These are phyloP conservation scores for Strigamia crassipes DNA, from an alignment of 2,888 invertebrate species.

Conservation along the genomic window DNA sequence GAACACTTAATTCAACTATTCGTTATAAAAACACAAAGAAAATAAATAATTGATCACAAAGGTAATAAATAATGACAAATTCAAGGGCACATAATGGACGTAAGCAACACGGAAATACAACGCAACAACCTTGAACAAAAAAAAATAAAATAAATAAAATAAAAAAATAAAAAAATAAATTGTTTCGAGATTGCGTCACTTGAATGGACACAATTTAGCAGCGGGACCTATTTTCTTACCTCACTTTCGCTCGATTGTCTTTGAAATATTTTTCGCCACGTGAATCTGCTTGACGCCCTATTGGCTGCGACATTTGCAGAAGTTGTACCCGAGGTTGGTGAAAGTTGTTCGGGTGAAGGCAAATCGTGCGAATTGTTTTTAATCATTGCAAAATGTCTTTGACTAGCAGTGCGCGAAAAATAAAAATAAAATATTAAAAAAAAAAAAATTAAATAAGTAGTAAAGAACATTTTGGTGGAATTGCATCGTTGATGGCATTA, in stretches of 20 bases:
- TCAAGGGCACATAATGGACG: not conserved
- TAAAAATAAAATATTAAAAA: not conserved
- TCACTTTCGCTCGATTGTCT: not conserved
- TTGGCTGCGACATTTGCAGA: not conserved
- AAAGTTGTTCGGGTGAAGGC: not conserved
- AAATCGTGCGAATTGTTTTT: constrained; percentile 1
- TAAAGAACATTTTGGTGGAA: not conserved
- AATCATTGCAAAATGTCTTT: not conserved
- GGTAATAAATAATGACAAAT: not conserved
- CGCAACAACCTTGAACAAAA: not conserved
- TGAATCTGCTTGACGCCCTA: not conserved
- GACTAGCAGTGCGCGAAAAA: not conserved
- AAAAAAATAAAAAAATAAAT: not conserved
- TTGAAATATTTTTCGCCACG: not conserved
- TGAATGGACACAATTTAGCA: not conserved
- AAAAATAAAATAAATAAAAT: not conserved
- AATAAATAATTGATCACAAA: not conserved
- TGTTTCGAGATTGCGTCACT: no score
- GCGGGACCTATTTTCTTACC: not conserved
- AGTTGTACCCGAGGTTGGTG: not conserved
- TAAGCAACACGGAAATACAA: not conserved
- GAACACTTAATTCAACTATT: not conserved
- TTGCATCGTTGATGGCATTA: no score
- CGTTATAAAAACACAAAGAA: not conserved
- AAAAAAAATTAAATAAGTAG: not conserved